Evolutionary conservation across 2,113 vertebrate genomes (phyloP).

Genomic region (Cynocephalus volans): DNA sequence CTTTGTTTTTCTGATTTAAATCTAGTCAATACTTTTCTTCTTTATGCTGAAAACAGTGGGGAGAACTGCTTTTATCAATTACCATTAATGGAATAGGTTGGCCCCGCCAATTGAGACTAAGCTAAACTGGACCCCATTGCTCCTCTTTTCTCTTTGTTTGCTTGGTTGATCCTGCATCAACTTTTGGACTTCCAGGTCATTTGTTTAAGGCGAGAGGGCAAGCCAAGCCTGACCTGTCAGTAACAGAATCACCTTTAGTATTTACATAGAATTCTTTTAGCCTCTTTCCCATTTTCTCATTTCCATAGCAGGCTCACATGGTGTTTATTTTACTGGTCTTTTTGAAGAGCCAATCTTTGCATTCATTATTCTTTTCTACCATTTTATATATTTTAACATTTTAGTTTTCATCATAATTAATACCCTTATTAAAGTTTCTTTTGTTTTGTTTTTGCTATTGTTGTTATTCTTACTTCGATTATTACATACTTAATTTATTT

Average conservation of each 20-base stretch:
- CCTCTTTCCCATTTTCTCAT: conserved; percentile 1
- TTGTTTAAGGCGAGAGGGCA: too few relatives aligned
- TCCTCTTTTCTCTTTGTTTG: too few relatives aligned
- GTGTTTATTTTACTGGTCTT: neutral
- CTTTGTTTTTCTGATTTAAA: too few relatives aligned
- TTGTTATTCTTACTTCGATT: neutral
- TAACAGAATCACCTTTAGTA: neutral
- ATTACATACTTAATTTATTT: neutral
- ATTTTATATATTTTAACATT: conserved; percentile 6
- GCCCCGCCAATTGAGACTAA: too few relatives aligned
- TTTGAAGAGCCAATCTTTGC: neutral
- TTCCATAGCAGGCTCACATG: neutral
- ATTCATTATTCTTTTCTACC: conserved; percentile 27
- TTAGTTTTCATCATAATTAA: neutral
- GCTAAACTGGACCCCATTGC: too few relatives aligned
- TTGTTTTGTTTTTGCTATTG: neutral
- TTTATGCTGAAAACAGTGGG: too few relatives aligned
- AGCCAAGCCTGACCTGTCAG: too few relatives aligned
- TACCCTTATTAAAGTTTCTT: neutral
- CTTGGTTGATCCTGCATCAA: too few relatives aligned
- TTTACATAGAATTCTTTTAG: conserved; percentile 34
- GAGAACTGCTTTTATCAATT: too few relatives aligned
- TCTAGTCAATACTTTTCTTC: too few relatives aligned
- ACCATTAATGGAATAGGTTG: too few relatives aligned
- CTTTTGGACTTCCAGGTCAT: too few relatives aligned